Percentiles rank a stretch among this genome's conserved stretches.
phyloP scores from a whole-genome alignment of 2,888 invertebrate genomes.

The Micoletzkya japonica region DNA sequence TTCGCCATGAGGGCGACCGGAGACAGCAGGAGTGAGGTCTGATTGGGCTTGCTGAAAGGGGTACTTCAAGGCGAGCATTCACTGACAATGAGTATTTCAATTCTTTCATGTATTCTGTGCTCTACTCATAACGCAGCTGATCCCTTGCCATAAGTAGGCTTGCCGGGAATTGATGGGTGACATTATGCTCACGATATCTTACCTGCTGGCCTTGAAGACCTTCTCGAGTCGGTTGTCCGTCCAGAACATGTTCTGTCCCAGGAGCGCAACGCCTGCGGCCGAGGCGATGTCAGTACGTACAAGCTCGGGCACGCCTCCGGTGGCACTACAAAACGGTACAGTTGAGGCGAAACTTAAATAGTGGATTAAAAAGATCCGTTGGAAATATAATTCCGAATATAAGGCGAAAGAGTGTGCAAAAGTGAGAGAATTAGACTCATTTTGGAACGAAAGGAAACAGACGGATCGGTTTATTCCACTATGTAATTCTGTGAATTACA shows the following conservation, averaged over 20 bases:
- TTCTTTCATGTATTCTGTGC: no score
- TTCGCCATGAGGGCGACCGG: conserved; percentile 68
- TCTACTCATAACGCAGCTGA: no score
- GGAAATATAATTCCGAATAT: no score
- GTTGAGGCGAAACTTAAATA: not conserved
- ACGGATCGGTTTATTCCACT: no score
- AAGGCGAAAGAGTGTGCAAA: not conserved
- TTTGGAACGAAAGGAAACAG: not conserved
- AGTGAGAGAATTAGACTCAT: not conserved
- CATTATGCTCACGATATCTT: not conserved
- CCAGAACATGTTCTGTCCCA: conserved; percentile 61
- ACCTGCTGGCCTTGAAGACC: conserved; percentile 54
- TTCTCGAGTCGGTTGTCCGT: conserved; percentile 60
- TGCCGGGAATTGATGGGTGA: no score
- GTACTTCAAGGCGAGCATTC: no score
- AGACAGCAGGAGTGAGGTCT: conserved; percentile 52
- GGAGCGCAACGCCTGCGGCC: conserved; percentile 57
- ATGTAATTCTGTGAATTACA: no score
- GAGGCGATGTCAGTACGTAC: conserved; percentile 60
- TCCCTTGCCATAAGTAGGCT: no score
- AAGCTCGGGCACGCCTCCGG: conserved; percentile 40
- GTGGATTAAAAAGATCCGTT: no score
- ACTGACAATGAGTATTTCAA: no score
- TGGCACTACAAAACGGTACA: conserved; percentile 4
- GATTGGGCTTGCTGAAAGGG: conserved; percentile 46